phyloP scores from a whole-genome alignment of 2,113 vertebrate genomes.

The Saccopteryx bilineata region DNA sequence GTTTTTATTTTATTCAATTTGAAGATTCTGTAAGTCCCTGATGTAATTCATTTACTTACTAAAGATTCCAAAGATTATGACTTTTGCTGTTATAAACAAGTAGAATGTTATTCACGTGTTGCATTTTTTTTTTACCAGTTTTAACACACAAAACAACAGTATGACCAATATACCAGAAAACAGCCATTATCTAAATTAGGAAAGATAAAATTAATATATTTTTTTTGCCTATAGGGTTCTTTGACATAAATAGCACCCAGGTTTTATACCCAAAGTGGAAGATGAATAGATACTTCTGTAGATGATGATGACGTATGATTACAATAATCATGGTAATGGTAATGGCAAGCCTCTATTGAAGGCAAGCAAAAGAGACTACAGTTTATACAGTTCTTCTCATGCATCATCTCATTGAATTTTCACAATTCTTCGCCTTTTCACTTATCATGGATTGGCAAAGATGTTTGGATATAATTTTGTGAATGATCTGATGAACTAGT shows the following conservation, averaged over 20 bases:
- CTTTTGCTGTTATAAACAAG: not conserved
- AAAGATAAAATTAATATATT: not conserved
- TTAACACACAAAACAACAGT: not conserved
- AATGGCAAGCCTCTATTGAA: not conserved
- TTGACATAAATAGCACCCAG: not conserved
- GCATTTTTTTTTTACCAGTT: not conserved
- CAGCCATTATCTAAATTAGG: not conserved
- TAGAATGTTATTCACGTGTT: not conserved
- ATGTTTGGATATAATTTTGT: not conserved
- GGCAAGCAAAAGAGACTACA: not conserved
- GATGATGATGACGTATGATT: not conserved
- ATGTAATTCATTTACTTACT: conserved; percentile 18
- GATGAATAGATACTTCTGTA: not conserved
- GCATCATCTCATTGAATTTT: not conserved
- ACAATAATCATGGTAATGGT: not conserved
- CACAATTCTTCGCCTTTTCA: not conserved
- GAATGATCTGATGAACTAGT: not conserved
- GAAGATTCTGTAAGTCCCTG: not conserved
- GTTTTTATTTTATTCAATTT: not conserved
- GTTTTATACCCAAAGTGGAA: conserved; percentile 1
- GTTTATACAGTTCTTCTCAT: not conserved
- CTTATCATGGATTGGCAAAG: not conserved
- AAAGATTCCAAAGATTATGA: not conserved
- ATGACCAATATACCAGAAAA: not conserved
- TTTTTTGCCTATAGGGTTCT: not conserved